Conservation (phyloP, 2,888 invertebrate species). For the Archaeoteleia sp. region DNA sequence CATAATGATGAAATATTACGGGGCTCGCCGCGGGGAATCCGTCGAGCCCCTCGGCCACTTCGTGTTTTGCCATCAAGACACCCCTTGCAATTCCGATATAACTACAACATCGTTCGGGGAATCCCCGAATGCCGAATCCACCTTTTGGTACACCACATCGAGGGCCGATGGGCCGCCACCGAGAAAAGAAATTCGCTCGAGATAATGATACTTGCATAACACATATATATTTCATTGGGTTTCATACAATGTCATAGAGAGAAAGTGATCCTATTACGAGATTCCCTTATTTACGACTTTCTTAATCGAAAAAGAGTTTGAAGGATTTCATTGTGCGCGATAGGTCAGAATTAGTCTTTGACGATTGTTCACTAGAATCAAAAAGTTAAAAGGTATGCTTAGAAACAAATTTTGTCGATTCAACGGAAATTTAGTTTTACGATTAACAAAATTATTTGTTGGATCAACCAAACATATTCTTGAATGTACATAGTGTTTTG, state of each 20-base stretch:
- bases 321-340: too few species aligned
- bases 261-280: too few species aligned
- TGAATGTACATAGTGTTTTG: too few species aligned
- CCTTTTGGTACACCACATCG: slow-evolving; percentile 45
- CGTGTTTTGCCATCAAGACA: slow-evolving; percentile 60
- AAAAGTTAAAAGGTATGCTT: too few species aligned
- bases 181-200: slow-evolving; percentile 34
- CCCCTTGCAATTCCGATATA: slow-evolving; percentile 68
- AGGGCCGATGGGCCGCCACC: slow-evolving; percentile 30
- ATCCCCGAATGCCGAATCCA: slow-evolving; percentile 60
- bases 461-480: too few species aligned
- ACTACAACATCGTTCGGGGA: slow-evolving; percentile 61
- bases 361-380: too few species aligned
- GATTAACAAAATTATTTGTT: too few species aligned
- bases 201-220: slow-evolving; percentile 41
- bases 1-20: slow-evolving; percentile 74
- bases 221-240: slow-evolving; percentile 34
- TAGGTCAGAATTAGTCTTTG: too few species aligned
- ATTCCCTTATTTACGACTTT: too few species aligned
- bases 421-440: too few species aligned
- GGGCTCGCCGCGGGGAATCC: slow-evolving; percentile 55
- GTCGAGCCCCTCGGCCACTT: slow-evolving; percentile 60
- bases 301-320: too few species aligned
- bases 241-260: slow-evolving; percentile 18
- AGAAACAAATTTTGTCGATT: too few species aligned